phyloP scores from a whole-genome alignment of 2,888 invertebrate genomes.

The Gymnocheta viridis region DNA sequence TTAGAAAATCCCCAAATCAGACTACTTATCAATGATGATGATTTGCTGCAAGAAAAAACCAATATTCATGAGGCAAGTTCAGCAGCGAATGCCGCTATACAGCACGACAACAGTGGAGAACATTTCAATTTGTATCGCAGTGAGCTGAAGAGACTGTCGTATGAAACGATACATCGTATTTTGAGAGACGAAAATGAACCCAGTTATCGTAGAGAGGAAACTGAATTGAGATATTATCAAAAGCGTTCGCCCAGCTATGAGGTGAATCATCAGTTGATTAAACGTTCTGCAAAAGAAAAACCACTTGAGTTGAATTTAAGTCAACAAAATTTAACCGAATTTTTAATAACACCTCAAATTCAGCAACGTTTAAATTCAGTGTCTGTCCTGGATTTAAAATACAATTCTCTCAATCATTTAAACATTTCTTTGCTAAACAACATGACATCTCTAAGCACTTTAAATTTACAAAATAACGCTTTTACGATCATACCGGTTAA shows the following conservation, averaged over 20 bases:
- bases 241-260: conserved; percentile 73
- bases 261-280: conserved; percentile 65
- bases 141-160: conserved; percentile 76
- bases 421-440: conserved; percentile 71
- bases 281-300: conserved; percentile 58
- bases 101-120: conserved; percentile 71
- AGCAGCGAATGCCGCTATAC: neutral
- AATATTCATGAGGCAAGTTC: conserved; percentile 57
- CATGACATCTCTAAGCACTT: conserved; percentile 36
- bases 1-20: conserved; percentile 73
- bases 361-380: conserved; percentile 6
- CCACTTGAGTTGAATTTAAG: conserved; percentile 26
- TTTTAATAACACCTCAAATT: neutral
- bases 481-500: conserved; percentile 71
- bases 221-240: conserved; percentile 76
- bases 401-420: conserved; percentile 73
- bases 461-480: conserved; percentile 74
- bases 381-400: conserved; percentile 73
- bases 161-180: conserved; percentile 79
- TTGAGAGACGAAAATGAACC: conserved; percentile 80
- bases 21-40: conserved; percentile 74
- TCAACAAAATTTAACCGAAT: conserved; percentile 39
- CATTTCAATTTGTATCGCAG: conserved; percentile 74
- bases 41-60: conserved; percentile 67
- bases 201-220: conserved; percentile 74